Evolutionary conservation across 2,888 invertebrate genomes (phyloP).

Genomic region (Marasmarcha lunaedactyla): DNA sequence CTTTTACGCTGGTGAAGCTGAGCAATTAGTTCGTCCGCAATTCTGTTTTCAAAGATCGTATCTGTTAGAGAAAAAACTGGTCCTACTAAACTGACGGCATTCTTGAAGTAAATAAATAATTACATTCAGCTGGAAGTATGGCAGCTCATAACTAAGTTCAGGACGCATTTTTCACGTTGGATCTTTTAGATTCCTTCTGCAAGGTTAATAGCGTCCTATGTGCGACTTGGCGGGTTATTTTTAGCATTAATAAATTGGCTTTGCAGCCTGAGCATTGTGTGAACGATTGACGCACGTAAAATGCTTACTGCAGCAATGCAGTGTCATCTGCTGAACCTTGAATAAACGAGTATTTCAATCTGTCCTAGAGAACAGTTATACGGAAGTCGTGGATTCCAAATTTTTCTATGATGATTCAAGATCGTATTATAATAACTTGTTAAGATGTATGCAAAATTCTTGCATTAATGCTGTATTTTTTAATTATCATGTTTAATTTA

Average conservation of each 20-base stretch:
- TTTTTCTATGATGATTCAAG: too few relatives aligned
- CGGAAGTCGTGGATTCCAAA: too few relatives aligned
- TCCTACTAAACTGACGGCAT: constrained; percentile 25
- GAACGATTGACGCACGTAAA: constrained; percentile 51
- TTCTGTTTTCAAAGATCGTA: constrained; percentile 1
- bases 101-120: constrained; percentile 31
- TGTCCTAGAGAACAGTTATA: too few relatives aligned
- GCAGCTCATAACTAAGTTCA: constrained; percentile 17
- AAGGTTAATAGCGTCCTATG: constrained; percentile 60
- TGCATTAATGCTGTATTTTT: too few relatives aligned
- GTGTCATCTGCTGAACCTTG: constrained; percentile 20
- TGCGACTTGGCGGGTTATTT: constrained; percentile 61
- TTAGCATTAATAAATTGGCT: constrained; percentile 69
- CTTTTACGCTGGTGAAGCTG: too few relatives aligned
- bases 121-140: constrained; percentile 29
- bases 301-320: constrained; percentile 14
- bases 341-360: too few relatives aligned
- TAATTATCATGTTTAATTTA: too few relatives aligned
- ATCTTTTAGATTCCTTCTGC: constrained; percentile 47
- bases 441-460: too few relatives aligned
- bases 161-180: constrained; percentile 33
- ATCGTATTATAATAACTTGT: too few relatives aligned
- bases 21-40: constrained; percentile 24
- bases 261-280: constrained; percentile 62
- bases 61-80: constrained; percentile 20